phyloP scores from a whole-genome alignment of 2,797 vertebrate genomes.

The Poeciliopsis paucimaculata region DNA sequence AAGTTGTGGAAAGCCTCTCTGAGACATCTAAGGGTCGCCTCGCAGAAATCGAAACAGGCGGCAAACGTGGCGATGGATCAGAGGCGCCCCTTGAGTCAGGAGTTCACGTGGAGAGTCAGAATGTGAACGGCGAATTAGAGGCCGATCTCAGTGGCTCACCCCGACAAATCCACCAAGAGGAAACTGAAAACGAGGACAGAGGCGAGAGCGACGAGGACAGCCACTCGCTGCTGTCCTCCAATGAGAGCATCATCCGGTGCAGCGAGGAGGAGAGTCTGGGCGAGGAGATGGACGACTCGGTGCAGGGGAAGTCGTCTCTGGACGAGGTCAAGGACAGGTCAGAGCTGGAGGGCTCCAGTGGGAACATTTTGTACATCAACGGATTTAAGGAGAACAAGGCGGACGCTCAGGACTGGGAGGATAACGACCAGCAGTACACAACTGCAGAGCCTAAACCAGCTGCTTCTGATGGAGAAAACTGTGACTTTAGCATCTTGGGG shows the following conservation, averaged over 20 bases:
- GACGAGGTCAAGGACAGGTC: constrained; percentile 37
- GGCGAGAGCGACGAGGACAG: constrained; percentile 25
- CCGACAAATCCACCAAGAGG: constrained; percentile 16
- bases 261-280: constrained; percentile 58
- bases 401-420: constrained; percentile 13
- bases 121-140: background rate
- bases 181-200: background rate
- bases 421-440: constrained; percentile 7
- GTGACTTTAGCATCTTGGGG: constrained; percentile 63
- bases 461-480: constrained; percentile 26
- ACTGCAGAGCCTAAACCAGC: constrained; percentile 25
- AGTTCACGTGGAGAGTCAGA: constrained; percentile 1
- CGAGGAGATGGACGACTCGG: constrained; percentile 31
- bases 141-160: background rate
- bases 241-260: constrained; percentile 64
- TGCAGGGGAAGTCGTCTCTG: constrained; percentile 5
- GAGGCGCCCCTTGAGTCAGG: background rate
- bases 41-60: background rate
- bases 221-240: constrained; percentile 51
- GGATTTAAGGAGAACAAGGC: constrained; percentile 19
- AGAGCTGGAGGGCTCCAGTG: constrained; percentile 10
- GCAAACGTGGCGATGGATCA: background rate
- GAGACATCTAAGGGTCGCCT: background rate
- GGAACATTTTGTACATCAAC: constrained; percentile 43
- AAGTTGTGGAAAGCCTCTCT: background rate